A percentile compares a stretch with the other conserved stretches of the same genome.
These are phyloP conservation scores for Sceliomorpha sp. DNA, from an alignment of 2,888 invertebrate species.

Conservation along the genomic window DNA sequence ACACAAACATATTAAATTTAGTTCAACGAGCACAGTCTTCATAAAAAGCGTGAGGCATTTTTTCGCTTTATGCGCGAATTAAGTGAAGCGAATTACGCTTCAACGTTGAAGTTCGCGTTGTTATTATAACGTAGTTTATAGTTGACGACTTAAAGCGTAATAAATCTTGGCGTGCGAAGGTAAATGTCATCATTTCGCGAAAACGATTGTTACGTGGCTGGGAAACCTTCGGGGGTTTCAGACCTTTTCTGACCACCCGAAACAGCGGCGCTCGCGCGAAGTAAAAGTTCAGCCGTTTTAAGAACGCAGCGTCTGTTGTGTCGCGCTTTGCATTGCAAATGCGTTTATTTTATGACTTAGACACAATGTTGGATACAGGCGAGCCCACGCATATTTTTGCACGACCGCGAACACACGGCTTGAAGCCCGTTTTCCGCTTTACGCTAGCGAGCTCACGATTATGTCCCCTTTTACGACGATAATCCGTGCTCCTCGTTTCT, in stretches of 20 bases:
- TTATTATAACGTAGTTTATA: conserved; percentile 12
- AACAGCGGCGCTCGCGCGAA: conserved; percentile 7
- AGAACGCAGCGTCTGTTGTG: conserved; percentile 31
- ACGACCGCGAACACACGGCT: not conserved
- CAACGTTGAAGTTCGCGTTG: conserved; percentile 3
- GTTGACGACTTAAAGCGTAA: conserved; percentile 30
- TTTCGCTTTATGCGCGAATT: conserved; percentile 32
- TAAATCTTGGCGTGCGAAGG: conserved; percentile 28
- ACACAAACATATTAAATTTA: no score
- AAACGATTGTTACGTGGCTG: conserved; percentile 19
- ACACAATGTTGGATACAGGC: conserved; percentile 61
- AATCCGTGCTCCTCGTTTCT: conserved; percentile 5
- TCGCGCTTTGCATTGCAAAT: conserved; percentile 70
- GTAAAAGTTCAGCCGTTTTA: conserved; percentile 45
- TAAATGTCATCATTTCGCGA: conserved; percentile 28
- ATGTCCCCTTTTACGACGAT: conserved; percentile 2
- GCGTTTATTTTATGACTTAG: conserved; percentile 67
- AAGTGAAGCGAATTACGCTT: conserved; percentile 16
- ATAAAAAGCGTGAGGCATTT: no score
- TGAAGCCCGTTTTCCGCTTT: conserved; percentile 9
- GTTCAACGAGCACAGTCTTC: no score
- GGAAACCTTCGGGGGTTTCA: not conserved
- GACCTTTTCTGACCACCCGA: conserved; percentile 9
- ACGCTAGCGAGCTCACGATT: conserved; percentile 12
- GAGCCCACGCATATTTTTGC: conserved; percentile 58